phyloP scores from a whole-genome alignment of 2,888 invertebrate genomes.

The Harpalus rubripes region DNA sequence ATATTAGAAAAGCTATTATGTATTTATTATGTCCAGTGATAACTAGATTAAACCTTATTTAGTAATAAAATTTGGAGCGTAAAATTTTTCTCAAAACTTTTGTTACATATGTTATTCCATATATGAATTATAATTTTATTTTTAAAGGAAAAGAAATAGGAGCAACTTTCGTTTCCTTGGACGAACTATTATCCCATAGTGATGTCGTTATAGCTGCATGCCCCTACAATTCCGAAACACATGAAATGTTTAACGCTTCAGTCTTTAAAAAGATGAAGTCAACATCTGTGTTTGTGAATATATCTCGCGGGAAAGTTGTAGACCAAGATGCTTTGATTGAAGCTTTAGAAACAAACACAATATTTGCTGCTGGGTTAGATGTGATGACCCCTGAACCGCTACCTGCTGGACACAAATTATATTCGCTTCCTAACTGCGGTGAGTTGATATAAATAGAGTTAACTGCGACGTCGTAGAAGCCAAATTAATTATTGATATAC shows the following conservation, averaged over 20 bases:
- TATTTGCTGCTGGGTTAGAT: slow-evolving; percentile 94
- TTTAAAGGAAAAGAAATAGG: slow-evolving; percentile 78
- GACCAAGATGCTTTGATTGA: slow-evolving; percentile 90
- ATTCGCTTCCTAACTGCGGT: slow-evolving; percentile 91
- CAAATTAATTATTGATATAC: too few relatives aligned
- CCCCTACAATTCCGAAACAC: slow-evolving; percentile 85
- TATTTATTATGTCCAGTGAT: too few relatives aligned
- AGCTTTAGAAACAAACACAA: slow-evolving; percentile 86
- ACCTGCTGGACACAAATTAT: slow-evolving; percentile 87
- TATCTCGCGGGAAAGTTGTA: slow-evolving; percentile 87
- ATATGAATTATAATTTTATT: slow-evolving; percentile 43
- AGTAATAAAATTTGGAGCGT: too few relatives aligned
- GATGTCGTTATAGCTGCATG: slow-evolving; percentile 87
- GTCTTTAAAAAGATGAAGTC: slow-evolving; percentile 88
- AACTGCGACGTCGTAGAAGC: too few relatives aligned
- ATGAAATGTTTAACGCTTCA: slow-evolving; percentile 83
- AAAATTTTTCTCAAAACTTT: too few relatives aligned
- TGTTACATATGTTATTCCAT: too few relatives aligned
- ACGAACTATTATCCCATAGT: slow-evolving; percentile 83
- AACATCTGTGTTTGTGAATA: slow-evolving; percentile 87
- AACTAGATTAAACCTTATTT: too few relatives aligned
- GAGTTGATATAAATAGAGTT: slow-evolving; percentile 71
- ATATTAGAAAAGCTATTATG: too few relatives aligned
- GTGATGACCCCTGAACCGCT: slow-evolving; percentile 95
- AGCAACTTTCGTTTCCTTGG: slow-evolving; percentile 83